phyloP scores from a whole-genome alignment of 2,797 vertebrate genomes.

The Steatocranus sp. region DNA sequence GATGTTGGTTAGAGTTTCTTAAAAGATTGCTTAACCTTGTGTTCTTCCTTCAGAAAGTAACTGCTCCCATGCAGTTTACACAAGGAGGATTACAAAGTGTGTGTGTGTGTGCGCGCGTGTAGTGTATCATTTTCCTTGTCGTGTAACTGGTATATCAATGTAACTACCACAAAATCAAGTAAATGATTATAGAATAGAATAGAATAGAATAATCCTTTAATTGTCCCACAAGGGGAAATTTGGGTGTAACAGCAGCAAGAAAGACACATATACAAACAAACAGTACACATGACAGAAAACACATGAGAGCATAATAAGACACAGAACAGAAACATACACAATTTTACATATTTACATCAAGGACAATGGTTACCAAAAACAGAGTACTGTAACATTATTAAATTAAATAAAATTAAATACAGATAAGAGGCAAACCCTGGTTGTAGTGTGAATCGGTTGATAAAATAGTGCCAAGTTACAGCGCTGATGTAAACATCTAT shows the following conservation, averaged over 20 bases:
- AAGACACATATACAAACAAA: background rate
- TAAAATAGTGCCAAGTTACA: background rate
- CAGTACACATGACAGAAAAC: no score
- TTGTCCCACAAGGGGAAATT: background rate
- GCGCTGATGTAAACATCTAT: accelerated
- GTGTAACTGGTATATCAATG: background rate
- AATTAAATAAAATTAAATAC: accelerated
- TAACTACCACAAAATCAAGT: background rate
- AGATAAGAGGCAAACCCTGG: accelerated
- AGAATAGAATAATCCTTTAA: background rate
- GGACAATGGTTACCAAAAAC: background rate
- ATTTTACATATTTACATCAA: background rate
- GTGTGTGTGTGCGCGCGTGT: background rate
- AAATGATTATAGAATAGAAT: background rate
- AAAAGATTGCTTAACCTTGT: background rate
- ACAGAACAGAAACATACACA: background rate
- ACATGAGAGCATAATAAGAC: no score
- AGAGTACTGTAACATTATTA: background rate
- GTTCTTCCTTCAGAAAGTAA: background rate
- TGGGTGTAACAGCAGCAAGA: accelerated
- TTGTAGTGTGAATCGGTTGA: background rate
- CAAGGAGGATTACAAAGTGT: background rate
- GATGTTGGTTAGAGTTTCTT: background rate
- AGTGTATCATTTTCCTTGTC: background rate
- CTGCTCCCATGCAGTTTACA: background rate